Conservation (phyloP, 2,113 vertebrate genomes). For the Saccopteryx bilineata region DNA sequence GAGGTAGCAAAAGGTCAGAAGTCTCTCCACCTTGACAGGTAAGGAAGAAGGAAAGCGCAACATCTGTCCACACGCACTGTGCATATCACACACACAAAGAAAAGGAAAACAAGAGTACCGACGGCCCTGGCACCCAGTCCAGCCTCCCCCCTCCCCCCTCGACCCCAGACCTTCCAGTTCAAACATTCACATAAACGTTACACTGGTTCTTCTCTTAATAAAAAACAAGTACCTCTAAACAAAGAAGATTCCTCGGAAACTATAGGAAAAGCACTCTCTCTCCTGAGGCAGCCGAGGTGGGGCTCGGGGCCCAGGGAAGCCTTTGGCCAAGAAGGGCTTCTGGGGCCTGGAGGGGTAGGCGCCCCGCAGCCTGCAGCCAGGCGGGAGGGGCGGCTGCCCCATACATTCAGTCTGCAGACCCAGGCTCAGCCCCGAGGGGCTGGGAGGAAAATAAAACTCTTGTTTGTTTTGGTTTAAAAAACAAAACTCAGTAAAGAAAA, state of each 20-base stretch:
- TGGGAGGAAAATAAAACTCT: conserved; percentile 64
- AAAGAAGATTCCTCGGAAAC: conserved; percentile 88
- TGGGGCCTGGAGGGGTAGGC: conserved; percentile 59
- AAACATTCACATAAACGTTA: conserved; percentile 95
- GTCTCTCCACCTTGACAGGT: conserved; percentile 71
- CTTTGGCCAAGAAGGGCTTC: conserved; percentile 82
- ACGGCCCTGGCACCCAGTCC: conserved; percentile 89
- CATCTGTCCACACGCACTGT: conserved; percentile 89
- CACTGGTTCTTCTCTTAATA: conserved; percentile 90
- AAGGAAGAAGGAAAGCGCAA: conserved; percentile 83
- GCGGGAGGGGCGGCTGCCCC: conserved; percentile 60
- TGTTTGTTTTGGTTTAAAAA: conserved; percentile 81
- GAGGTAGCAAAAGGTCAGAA: conserved; percentile 95
- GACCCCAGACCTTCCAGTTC: conserved; percentile 93
- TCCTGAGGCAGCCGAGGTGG: conserved; percentile 75
- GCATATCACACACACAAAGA: conserved; percentile 73
- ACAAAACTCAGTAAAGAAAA: conserved; percentile 41
- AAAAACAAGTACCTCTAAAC: conserved; percentile 95
- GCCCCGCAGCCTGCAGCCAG: conserved; percentile 42
- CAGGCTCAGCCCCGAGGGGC: conserved; percentile 74
- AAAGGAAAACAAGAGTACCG: conserved; percentile 90
- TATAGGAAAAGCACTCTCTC: conserved; percentile 83
- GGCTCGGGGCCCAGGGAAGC: conserved; percentile 70
- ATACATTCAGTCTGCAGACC: conserved; percentile 86
- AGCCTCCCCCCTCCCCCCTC: conserved; percentile 87